A percentile compares a stretch with the other conserved stretches of the same genome.
Conservation (phyloP, 2,797 vertebrate species). For the Cygnus olor region DNA sequence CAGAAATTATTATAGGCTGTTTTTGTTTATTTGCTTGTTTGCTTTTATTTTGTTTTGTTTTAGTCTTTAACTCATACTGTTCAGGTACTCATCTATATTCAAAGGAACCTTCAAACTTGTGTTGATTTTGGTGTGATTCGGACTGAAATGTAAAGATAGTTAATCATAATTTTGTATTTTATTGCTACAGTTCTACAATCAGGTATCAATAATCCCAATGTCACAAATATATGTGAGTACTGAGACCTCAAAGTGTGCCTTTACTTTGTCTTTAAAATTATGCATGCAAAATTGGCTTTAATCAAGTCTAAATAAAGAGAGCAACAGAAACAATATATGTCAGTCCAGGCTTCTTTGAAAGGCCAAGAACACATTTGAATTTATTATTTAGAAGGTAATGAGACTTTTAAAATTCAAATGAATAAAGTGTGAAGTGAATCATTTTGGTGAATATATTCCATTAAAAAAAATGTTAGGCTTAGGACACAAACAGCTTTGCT, state of each 20-base stretch:
- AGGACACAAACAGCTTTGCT: not conserved
- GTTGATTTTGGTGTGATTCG: not conserved
- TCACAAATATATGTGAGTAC: not conserved
- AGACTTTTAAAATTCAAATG: not conserved
- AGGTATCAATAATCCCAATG: not conserved
- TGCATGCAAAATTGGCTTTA: conserved; percentile 30
- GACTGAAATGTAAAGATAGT: not conserved
- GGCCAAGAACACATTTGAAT: not conserved
- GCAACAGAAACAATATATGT: conserved; percentile 1
- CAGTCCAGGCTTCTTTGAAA: not conserved
- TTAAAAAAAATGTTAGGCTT: not conserved
- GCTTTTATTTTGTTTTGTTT: not conserved
- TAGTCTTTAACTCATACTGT: not conserved
- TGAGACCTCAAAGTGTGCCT: not conserved
- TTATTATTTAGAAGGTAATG: conserved; percentile 10
- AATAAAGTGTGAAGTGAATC: not conserved
- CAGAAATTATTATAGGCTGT: not conserved
- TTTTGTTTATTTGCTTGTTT: not conserved
- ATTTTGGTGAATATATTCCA: not conserved
- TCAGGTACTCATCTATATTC: not conserved
- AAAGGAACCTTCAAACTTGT: not conserved
- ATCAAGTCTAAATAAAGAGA: conserved; percentile 35
- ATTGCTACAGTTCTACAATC: not conserved
- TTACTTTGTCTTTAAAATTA: not conserved
- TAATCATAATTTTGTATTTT: not conserved